These are phyloP conservation scores for Ctenopoma multispine DNA, from an alignment of 2,797 vertebrate species.

Conservation along the genomic window DNA sequence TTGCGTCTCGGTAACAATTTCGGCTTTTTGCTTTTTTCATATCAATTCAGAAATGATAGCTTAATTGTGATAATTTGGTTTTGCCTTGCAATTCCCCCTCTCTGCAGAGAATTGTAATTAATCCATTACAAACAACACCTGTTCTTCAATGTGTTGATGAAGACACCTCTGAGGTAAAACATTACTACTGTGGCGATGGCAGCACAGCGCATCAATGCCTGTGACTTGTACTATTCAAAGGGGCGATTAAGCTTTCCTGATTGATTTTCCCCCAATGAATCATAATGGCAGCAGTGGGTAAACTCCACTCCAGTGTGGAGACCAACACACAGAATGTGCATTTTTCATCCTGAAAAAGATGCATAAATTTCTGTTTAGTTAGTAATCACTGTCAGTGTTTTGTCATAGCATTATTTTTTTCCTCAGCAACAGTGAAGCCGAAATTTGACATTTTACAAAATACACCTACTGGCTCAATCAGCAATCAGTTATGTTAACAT, in stretches of 20 bases:
- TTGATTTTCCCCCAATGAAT: constrained; percentile 67
- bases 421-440: not conserved
- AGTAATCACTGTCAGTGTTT: not conserved
- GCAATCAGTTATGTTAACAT: not conserved
- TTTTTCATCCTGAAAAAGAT: constrained; percentile 37
- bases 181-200: constrained; percentile 37
- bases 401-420: not conserved
- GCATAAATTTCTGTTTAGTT: constrained; percentile 1
- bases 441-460: not conserved
- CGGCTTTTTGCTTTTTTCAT: constrained; percentile 44
- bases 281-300: constrained; percentile 48
- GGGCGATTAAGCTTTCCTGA: constrained; percentile 64
- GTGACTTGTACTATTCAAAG: constrained; percentile 51
- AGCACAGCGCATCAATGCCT: constrained; percentile 44
- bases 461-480: not conserved
- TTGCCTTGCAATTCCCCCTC: constrained; percentile 41
- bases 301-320: constrained; percentile 29
- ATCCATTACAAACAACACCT: constrained; percentile 77
- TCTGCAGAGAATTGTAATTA: constrained; percentile 69
- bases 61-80: constrained; percentile 74
- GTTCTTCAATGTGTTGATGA: constrained; percentile 70
- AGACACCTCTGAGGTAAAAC: constrained; percentile 63
- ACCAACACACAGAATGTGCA: constrained; percentile 8
- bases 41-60: constrained; percentile 68
- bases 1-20: constrained; percentile 26